phyloP scores from a whole-genome alignment of 2,797 vertebrate species.

The Chaetophractus vellerosus region DNA sequence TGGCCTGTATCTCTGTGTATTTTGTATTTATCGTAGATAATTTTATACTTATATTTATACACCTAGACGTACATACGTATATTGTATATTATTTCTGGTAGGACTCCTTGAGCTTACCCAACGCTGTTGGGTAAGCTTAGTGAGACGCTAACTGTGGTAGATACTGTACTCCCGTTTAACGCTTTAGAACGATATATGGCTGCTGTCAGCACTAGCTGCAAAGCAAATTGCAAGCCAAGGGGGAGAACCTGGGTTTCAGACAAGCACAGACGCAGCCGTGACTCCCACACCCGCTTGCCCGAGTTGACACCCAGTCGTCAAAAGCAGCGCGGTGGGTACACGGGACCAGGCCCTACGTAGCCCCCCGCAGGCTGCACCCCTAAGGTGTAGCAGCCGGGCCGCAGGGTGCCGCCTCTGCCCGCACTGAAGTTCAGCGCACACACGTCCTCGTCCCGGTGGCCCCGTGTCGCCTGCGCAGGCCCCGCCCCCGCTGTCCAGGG shows the following conservation, averaged over 20 bases:
- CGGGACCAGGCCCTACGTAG: too few species aligned
- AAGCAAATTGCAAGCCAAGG: conserved; percentile 95
- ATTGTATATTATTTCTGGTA: conserved; percentile 83
- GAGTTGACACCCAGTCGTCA: too few species aligned
- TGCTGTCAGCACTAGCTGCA: conserved; percentile 99
- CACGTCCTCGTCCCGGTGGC: background rate
- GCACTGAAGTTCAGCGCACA: background rate
- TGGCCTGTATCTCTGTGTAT: conserved; percentile 99
- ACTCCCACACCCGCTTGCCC: background rate
- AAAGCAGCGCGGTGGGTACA: too few species aligned
- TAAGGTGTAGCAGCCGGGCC: too few species aligned
- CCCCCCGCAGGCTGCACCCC: too few species aligned
- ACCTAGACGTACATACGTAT: background rate
- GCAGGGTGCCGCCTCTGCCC: too few species aligned
- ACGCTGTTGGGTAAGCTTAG: conserved; percentile 97
- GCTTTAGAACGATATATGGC: conserved; percentile 94
- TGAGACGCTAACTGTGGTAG: conserved; percentile 94
- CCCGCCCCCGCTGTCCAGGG: background rate
- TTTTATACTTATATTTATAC: conserved; percentile 53
- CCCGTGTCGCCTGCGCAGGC: too few species aligned
- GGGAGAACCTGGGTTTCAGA: conserved; percentile 96
- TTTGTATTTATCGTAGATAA: conserved; percentile 85
- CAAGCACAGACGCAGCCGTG: conserved; percentile 89
- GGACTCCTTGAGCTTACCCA: conserved; percentile 98
- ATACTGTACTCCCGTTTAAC: conserved; percentile 92